Evolutionary conservation across 2,888 invertebrate species (phyloP).

Genomic region (Urechis unicinctus): DNA sequence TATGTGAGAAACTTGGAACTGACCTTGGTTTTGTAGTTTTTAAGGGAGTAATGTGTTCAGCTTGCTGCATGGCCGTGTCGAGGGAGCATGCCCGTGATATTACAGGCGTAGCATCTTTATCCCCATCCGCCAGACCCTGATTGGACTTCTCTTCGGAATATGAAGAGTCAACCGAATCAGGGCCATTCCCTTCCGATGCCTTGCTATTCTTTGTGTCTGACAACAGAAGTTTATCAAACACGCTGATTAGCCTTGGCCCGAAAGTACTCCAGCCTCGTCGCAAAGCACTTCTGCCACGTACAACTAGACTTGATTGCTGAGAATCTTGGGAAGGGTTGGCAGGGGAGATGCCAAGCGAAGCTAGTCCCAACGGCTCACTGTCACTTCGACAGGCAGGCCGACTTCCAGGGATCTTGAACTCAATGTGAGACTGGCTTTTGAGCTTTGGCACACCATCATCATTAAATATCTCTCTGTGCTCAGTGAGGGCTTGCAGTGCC

Average conservation of each 20-base stretch:
- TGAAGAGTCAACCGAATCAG: neutral
- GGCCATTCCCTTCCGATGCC: neutral
- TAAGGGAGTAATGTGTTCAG: neutral
- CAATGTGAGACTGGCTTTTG: neutral
- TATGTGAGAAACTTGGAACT: no score
- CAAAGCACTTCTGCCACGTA: neutral
- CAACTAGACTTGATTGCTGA: neutral
- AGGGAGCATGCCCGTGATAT: neutral
- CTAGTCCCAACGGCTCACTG: neutral
- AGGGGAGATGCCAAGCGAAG: neutral
- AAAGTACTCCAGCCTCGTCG: slow-evolving; percentile 18
- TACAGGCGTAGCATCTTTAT: no score
- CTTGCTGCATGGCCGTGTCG: neutral
- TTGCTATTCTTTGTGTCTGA: slow-evolving; percentile 2
- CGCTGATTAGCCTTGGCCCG: slow-evolving; percentile 15
- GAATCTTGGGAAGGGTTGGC: neutral
- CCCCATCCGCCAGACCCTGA: neutral
- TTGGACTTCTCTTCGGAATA: neutral
- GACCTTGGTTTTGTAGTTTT: no score
- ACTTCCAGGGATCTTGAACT: slow-evolving; percentile 3
- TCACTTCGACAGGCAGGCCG: neutral
- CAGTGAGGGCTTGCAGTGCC: neutral
- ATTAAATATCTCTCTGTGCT: neutral
- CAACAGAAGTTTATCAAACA: slow-evolving; percentile 20
- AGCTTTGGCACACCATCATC: neutral